Conservation (phyloP, 1,140 invertebrate genomes). For the Caenorhabditis brenneri region DNA sequence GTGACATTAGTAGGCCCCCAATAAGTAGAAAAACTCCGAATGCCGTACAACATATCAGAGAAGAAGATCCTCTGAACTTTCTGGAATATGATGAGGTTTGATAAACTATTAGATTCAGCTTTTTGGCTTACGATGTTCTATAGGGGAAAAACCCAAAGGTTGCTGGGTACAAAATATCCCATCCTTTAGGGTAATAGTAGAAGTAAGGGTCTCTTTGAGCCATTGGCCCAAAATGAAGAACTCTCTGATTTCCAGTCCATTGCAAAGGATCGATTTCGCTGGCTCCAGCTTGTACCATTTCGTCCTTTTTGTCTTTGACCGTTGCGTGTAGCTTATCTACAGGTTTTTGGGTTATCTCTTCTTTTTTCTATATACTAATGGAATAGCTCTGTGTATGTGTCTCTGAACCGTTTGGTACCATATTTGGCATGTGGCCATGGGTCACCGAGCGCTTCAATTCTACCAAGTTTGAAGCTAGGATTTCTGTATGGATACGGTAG, state of each 20-base stretch:
- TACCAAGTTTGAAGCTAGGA: too few species aligned
- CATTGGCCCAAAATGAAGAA: conserved; percentile 70
- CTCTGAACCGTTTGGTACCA: too few species aligned
- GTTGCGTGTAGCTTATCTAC: conserved; percentile 69
- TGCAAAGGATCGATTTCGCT: conserved; percentile 66
- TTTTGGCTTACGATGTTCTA: conserved; percentile 62
- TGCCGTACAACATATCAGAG: conserved; percentile 65
- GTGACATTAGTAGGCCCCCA: conserved; percentile 65
- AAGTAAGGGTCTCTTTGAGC: conserved; percentile 71
- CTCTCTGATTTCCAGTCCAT: conserved; percentile 66
- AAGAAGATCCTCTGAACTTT: conserved; percentile 69
- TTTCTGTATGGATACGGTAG: too few species aligned
- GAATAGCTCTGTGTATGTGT: too few species aligned
- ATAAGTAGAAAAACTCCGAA: conserved; percentile 68
- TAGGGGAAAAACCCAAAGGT: conserved; percentile 71
- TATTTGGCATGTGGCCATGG: too few species aligned
- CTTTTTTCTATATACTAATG: too few species aligned
- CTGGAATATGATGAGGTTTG: too few species aligned
- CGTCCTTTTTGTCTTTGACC: conserved; percentile 68
- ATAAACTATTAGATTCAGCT: neutral
- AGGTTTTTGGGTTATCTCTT: too few species aligned
- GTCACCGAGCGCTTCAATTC: too few species aligned
- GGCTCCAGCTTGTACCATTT: conserved; percentile 69
- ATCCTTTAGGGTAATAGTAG: conserved; percentile 70
- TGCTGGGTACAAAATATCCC: conserved; percentile 70